These are phyloP conservation scores for Chamaedrilus cognettii DNA, from an alignment of 2,888 invertebrate species.

Conservation along the genomic window DNA sequence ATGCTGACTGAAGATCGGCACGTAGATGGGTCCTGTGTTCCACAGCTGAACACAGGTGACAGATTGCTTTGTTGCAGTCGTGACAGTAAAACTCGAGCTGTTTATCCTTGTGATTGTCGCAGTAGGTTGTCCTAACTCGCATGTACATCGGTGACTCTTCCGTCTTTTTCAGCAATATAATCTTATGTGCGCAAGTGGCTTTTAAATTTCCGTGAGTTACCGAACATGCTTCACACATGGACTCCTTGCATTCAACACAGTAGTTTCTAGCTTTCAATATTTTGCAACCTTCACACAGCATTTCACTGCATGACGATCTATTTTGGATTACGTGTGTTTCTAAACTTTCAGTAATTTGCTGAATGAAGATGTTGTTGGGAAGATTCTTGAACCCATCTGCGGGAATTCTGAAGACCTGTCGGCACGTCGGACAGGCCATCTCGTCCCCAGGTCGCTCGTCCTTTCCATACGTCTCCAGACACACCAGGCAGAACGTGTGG, in stretches of 20 bases:
- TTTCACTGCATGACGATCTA: no score
- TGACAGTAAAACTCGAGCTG: not conserved
- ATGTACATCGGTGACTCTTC: not conserved
- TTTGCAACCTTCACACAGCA: no score
- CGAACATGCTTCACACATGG: not conserved
- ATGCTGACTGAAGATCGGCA: not conserved
- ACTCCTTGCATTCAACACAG: not conserved
- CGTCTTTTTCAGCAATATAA: not conserved
- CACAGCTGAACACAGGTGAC: not conserved
- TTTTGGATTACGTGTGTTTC: no score
- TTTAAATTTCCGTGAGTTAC: not conserved
- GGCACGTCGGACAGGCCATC: slow-evolving; percentile 11
- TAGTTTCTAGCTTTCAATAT: no score
- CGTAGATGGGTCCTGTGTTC: not conserved
- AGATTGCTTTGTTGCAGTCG: not conserved
- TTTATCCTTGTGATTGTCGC: not conserved
- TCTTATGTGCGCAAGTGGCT: not conserved
- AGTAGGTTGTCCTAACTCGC: not conserved
- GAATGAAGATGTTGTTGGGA: not conserved
- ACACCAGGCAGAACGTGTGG: slow-evolving; percentile 14
- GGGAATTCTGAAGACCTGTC: not conserved
- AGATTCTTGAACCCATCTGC: slow-evolving; percentile 9
- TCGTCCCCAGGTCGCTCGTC: slow-evolving; percentile 8
- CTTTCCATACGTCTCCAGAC: slow-evolving; percentile 1
- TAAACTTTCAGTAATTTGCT: not conserved